phyloP scores from a whole-genome alignment of 1,140 invertebrate genomes.

The Saccostrea cuccullata region DNA sequence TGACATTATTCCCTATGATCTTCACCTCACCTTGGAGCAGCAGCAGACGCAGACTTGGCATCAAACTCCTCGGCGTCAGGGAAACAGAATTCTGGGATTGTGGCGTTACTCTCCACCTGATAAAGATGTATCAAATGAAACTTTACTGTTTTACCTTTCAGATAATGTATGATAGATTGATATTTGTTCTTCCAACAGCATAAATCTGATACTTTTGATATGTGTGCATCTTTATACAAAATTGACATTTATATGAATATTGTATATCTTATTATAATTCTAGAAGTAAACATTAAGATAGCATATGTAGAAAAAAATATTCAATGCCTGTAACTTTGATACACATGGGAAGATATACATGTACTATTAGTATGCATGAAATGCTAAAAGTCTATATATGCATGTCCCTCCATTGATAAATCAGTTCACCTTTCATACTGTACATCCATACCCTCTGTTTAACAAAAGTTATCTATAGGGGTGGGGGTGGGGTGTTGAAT shows the following conservation, averaged over 20 bases:
- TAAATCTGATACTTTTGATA: neutral
- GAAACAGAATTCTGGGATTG: conserved; percentile 81
- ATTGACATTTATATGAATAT: neutral
- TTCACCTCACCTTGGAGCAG: conserved; percentile 50
- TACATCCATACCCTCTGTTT: neutral
- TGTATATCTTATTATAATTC: neutral
- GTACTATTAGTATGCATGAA: neutral
- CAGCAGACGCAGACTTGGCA: conserved; percentile 54
- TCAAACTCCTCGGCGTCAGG: conserved; percentile 81
- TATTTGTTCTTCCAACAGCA: neutral
- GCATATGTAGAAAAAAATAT: no score
- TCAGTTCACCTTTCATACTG: neutral
- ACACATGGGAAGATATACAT: neutral
- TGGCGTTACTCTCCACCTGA: conserved; percentile 72
- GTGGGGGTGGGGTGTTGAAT: no score
- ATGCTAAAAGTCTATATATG: neutral
- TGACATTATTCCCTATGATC: neutral
- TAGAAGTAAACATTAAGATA: no score
- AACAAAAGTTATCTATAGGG: neutral
- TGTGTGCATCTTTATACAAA: neutral
- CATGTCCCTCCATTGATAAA: neutral
- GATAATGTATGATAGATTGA: no score
- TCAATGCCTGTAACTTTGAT: neutral
- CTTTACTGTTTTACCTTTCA: no score
- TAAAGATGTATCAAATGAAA: conserved; percentile 22